Base-by-base conservation (phyloP, 2,113 vertebrate species). In the Romanogobio albipinnatus region DNA sequence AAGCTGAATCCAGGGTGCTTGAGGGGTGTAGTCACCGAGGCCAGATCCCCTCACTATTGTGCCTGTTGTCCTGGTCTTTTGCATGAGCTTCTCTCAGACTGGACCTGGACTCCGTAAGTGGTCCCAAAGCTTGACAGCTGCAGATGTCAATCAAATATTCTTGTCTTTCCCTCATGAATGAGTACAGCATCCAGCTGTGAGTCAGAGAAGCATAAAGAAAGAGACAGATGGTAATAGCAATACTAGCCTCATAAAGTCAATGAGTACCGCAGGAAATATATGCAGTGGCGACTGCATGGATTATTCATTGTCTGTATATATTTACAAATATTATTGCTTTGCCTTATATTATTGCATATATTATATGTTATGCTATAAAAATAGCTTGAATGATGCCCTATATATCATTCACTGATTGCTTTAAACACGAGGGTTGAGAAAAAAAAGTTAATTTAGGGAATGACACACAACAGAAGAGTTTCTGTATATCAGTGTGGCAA, bases 121-220 rank as follows among this genome's bases (percentile, higher is more conserved):
- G 29, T 81, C 80, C 43, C 71, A 53, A 66, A 82, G 84, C 45
- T 61, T 56, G 70, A 76, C 78, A 75, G 78, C 77, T 86, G 78
- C 84, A 76, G 39, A 76, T 45, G 78, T 86, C 84, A 86, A 64
- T 81, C 78, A 81, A 81, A 76, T 59, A 66, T 62, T 75, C 24
- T 36, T 24, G 68, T 36, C 47, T 19, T 71, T 71, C 66, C 80
- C 49, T 82, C 66, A 58, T 29, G 9, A 49, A 70, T 58, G 66
- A 71, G 14, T 56, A 82, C 4, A 22, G 49, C 8, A 82, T 82
- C 81, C 81, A 82, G 81, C 81, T 82, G 81, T 82, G 81, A 82
- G 29, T 82, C 22, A 58, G 66, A 82, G 49, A 70, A n/a, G 81
- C 81, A 56, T 71, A 71, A 33, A 81, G 66, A 56, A 53, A 39